These are phyloP conservation scores for Drosophila lowei DNA, from an alignment of 1,140 invertebrate genomes.

Conservation along the genomic window DNA sequence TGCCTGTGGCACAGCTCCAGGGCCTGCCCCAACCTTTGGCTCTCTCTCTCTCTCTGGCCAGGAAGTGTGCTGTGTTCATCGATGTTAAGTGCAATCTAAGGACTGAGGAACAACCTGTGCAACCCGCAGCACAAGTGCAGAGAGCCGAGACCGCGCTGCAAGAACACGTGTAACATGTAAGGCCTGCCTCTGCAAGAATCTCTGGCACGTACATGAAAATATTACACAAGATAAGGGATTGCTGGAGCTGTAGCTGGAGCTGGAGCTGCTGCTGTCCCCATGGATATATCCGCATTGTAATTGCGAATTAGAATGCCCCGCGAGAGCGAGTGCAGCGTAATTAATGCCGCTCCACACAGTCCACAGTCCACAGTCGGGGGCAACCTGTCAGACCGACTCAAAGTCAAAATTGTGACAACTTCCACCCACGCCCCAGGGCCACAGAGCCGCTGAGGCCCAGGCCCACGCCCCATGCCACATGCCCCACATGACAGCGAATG, in stretches of 20 bases:
- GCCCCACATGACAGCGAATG: conserved; percentile 37
- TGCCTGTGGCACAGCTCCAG: neutral
- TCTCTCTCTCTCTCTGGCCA: conserved; percentile 3
- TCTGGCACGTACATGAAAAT: conserved; percentile 78
- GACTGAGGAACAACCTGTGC: conserved; percentile 49
- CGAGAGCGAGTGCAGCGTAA: conserved; percentile 56
- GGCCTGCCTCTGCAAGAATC: conserved; percentile 46
- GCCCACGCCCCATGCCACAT: conserved; percentile 52
- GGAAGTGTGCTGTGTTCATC: conserved; percentile 44
- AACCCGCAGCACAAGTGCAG: conserved; percentile 60
- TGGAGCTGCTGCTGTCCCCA: conserved; percentile 12
- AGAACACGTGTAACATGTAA: conserved; percentile 60
- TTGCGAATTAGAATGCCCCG: conserved; percentile 44
- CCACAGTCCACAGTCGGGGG: conserved; percentile 13
- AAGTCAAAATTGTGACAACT: conserved; percentile 65
- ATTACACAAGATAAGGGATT: conserved; percentile 74
- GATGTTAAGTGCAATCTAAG: conserved; percentile 65
- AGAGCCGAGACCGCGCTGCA: neutral
- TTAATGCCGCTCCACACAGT: conserved; percentile 58
- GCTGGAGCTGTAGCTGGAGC: conserved; percentile 31
- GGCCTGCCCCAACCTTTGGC: conserved; percentile 4
- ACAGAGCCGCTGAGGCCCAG: conserved; percentile 1
- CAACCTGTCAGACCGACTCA: conserved; percentile 63
- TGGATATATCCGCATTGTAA: too few species aligned
- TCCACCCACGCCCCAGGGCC: conserved; percentile 35